These are phyloP conservation scores for Elgaria multicarinata DNA, from an alignment of 2,113 vertebrate genomes.

Conservation along the genomic window DNA sequence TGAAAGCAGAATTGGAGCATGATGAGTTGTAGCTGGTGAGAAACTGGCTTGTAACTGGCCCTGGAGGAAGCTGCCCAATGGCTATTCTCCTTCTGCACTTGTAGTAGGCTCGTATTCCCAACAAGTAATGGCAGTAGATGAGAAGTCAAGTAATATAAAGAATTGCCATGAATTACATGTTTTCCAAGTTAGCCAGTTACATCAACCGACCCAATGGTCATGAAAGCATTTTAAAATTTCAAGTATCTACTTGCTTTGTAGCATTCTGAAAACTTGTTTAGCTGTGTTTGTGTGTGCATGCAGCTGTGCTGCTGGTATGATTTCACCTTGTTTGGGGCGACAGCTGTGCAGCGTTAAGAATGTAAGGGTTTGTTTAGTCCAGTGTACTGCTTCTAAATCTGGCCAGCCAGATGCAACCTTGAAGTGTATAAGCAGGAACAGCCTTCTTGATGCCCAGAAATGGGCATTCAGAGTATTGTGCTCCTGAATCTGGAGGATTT, in stretches of 20 bases:
- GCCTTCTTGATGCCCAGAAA: too few relatives aligned
- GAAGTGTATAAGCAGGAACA: neutral
- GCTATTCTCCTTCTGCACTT: neutral
- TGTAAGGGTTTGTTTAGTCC: neutral
- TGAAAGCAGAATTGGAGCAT: conserved; percentile 53
- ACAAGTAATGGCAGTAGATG: neutral
- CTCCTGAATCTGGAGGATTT: neutral
- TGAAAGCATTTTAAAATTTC: neutral
- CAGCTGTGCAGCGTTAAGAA: neutral
- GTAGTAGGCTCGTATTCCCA: neutral
- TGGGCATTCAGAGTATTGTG: neutral
- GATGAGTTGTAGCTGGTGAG: conserved; percentile 39
- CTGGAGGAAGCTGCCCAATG: conserved; percentile 4
- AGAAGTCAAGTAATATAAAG: neutral
- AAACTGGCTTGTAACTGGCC: conserved; percentile 23
- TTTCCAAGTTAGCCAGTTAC: neutral
- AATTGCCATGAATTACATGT: neutral
- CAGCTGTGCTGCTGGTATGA: too few relatives aligned
- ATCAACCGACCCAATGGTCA: neutral
- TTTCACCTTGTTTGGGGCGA: neutral
- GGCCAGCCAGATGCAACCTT: neutral
- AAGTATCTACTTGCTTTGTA: neutral
- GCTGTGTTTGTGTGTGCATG: neutral
- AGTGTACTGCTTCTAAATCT: neutral
- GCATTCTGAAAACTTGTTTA: neutral